Percentiles rank a stretch among this genome's conserved stretches.
Conservation (phyloP, 2,888 invertebrate genomes). For the Trichogramma evanescens region DNA sequence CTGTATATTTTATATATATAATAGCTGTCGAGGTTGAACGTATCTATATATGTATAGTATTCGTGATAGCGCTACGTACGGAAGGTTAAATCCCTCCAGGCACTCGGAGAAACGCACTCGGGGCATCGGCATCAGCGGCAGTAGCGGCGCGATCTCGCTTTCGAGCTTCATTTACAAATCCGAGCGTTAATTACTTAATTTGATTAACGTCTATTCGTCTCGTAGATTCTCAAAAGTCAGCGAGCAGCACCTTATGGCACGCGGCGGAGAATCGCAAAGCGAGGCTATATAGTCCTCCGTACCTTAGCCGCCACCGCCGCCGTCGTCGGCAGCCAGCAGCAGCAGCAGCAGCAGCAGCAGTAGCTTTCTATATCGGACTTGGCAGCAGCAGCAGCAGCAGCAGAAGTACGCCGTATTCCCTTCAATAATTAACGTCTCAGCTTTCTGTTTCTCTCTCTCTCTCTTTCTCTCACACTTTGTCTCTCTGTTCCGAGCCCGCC, state of each 20-base stretch:
- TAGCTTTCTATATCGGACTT: too few relatives aligned
- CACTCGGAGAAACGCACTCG: background rate
- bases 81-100: constrained; percentile 4
- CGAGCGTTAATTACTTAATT: constrained; percentile 23
- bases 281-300: background rate
- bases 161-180: constrained; percentile 21
- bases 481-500: background rate
- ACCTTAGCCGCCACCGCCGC: constrained; percentile 10
- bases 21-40: too few relatives aligned
- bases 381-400: too few relatives aligned
- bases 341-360: background rate
- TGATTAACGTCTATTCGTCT: constrained; percentile 17
- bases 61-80: background rate
- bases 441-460: constrained; percentile 3
- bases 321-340: background rate
- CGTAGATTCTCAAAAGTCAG: background rate
- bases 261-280: too few relatives aligned
- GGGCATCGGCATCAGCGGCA: background rate
- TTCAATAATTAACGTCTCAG: constrained; percentile 19
- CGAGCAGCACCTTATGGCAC: background rate
- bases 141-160: background rate
- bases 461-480: constrained; percentile 3
- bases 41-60: too few relatives aligned
- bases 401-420: background rate
- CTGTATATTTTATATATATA: too few relatives aligned